phyloP scores from a whole-genome alignment of 2,797 vertebrate species.

The Meriones psammophilus region DNA sequence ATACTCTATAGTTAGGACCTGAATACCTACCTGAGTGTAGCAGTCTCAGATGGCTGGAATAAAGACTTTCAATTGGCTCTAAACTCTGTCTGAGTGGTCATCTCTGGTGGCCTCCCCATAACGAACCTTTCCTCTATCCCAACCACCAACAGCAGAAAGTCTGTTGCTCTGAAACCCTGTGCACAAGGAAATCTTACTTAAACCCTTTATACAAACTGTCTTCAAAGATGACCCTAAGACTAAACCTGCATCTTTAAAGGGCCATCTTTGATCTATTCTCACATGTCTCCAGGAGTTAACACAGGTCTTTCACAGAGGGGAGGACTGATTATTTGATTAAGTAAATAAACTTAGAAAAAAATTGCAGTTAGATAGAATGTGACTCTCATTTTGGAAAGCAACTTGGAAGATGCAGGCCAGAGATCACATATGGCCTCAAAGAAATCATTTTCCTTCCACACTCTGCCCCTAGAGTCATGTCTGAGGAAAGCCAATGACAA shows the following conservation, averaged over 20 bases:
- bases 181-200: not conserved
- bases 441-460: constrained; percentile 6
- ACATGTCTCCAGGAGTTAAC: not conserved
- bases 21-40: not conserved
- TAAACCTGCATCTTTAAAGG: not conserved
- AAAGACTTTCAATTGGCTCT: not conserved
- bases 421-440: not conserved
- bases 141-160: not conserved
- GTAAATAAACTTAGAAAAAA: constrained; percentile 84
- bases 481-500: not conserved
- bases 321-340: not conserved
- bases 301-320: not conserved
- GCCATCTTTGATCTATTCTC: not conserved
- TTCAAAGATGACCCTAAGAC: not conserved
- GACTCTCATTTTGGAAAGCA: constrained; percentile 18
- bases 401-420: not conserved
- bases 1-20: not conserved
- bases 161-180: not conserved
- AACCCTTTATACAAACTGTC: not conserved
- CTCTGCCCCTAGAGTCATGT: not conserved
- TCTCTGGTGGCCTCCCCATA: not conserved
- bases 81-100: not conserved
- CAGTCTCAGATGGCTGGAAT: not conserved
- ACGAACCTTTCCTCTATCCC: not conserved
- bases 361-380: not conserved